These are phyloP conservation scores for Chitala chitala DNA, from an alignment of 2,113 vertebrate genomes.

Conservation along the genomic window DNA sequence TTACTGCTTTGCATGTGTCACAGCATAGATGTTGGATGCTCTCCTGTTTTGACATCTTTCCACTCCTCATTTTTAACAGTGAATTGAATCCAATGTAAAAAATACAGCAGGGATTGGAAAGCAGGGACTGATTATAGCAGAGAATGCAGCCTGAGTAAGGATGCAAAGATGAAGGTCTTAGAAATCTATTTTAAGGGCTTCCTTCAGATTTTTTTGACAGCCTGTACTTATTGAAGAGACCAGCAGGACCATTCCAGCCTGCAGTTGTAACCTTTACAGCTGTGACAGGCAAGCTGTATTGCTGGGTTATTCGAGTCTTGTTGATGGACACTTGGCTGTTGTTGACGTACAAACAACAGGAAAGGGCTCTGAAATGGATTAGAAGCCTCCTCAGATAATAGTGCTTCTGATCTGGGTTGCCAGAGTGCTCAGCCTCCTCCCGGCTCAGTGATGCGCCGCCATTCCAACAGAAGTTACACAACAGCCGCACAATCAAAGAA, in stretches of 20 bases:
- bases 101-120: too few relatives aligned
- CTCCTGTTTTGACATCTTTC: not conserved
- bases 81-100: too few relatives aligned
- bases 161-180: not conserved
- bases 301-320: constrained; percentile 8
- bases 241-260: not conserved
- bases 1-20: not conserved
- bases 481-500: too few relatives aligned
- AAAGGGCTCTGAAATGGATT: constrained; percentile 19
- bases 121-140: not conserved
- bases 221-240: not conserved
- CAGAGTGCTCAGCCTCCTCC: not conserved
- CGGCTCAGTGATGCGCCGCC: not conserved
- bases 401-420: not conserved
- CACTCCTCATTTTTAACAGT: too few relatives aligned
- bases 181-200: not conserved
- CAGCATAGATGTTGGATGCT: not conserved
- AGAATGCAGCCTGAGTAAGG: not conserved
- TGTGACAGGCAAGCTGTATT: not conserved
- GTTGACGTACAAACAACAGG: constrained; percentile 4
- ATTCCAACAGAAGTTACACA: not conserved
- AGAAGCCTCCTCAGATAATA: not conserved
- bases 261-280: not conserved
- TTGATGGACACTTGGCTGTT: constrained; percentile 14
- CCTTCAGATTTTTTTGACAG: not conserved